Evolutionary conservation across 53 echinoderm and acorn worm species (phyloP).

Genomic region (Crossaster papposus): DNA sequence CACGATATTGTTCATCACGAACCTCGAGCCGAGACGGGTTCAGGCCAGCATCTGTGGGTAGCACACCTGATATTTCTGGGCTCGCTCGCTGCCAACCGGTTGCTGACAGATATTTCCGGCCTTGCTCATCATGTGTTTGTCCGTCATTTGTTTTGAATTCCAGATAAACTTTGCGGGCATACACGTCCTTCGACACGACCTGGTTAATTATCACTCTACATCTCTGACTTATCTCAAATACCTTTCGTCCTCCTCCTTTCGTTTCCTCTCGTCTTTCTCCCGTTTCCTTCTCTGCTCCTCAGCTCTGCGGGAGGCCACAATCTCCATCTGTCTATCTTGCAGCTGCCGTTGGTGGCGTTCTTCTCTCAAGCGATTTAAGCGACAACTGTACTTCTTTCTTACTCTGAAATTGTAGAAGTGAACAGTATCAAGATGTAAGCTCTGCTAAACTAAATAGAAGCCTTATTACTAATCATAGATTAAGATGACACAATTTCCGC

Average conservation of each 20-base stretch:
- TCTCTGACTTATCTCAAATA: conserved; percentile 4
- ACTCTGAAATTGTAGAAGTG: conserved; percentile 55
- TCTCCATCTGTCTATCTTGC: conserved; percentile 88
- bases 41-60: no score
- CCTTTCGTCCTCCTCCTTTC: conserved; percentile 82
- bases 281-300: conserved; percentile 83
- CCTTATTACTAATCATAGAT: neutral
- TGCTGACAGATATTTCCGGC: no score
- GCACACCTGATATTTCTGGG: no score
- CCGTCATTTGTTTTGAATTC: no score
- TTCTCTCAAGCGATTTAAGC: conserved; percentile 72
- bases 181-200: no score
- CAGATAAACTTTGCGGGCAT: no score
- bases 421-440: neutral
- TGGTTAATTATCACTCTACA: no score
- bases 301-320: conserved; percentile 69
- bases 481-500: neutral
- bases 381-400: conserved; percentile 76
- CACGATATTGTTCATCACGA: no score
- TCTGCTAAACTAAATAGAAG: neutral
- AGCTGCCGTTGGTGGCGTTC: conserved; percentile 70
- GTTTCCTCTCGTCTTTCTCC: conserved; percentile 77
- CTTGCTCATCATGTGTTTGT: no score
- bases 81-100: no score
- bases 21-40: no score